Percentiles rank a stretch among this genome's conserved stretches.
Evolutionary conservation across 2,113 vertebrate species (phyloP).

Genomic region (Spheniscus mendiculus): DNA sequence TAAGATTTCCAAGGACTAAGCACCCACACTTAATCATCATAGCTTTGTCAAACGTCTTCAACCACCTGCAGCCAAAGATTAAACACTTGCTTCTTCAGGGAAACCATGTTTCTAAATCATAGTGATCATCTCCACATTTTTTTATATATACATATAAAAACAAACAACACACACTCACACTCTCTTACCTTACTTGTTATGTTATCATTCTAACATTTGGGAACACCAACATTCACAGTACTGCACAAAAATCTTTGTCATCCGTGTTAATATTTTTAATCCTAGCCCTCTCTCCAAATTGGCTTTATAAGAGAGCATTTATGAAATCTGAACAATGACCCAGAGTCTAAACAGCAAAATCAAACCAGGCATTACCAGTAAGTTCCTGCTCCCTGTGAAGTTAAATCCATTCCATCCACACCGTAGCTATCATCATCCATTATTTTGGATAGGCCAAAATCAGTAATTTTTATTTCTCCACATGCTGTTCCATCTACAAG

Average conservation of each 20-base stretch:
- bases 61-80: not conserved
- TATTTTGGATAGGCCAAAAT: slow-evolving; percentile 99
- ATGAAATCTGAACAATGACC: not conserved
- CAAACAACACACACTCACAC: not conserved
- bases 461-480: slow-evolving; percentile 99
- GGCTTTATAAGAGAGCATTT: not conserved
- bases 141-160: not conserved
- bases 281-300: not conserved
- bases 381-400: slow-evolving; percentile 97
- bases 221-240: not conserved
- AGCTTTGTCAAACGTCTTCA: not conserved
- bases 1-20: slow-evolving; percentile 12
- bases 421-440: slow-evolving; percentile 99
- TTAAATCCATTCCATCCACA: slow-evolving; percentile 98
- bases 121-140: not conserved
- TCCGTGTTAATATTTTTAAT: not conserved
- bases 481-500: slow-evolving; percentile 98
- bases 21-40: not conserved
- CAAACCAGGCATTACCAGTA: slow-evolving; percentile 86
- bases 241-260: not conserved
- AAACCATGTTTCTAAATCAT: not conserved
- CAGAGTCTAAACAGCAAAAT: not conserved
- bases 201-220: not conserved
- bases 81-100: slow-evolving; percentile 10
- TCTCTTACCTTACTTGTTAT: not conserved